Percentiles rank a stretch among this genome's conserved stretches.
Conservation (phyloP, 30 jellyfish, hydroid and myxozoan genomes). For the Cassiopea andromeda region DNA sequence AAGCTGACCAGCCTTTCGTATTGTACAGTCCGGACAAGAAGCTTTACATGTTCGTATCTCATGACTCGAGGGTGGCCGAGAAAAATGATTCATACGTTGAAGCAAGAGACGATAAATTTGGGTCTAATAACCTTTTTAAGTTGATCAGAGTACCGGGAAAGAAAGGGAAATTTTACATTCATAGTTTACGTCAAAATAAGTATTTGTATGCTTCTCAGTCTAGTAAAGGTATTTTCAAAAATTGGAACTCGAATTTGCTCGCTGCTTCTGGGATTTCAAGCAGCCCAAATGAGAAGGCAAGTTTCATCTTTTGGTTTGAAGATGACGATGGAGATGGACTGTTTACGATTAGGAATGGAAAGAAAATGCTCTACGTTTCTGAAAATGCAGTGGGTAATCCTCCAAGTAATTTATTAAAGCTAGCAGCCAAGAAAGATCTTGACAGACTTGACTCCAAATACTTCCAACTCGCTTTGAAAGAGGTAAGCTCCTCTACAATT, state of each 20-base stretch:
- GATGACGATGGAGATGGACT: constrained; percentile 29
- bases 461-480: constrained; percentile 22
- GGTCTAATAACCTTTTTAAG: constrained; percentile 11
- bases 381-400: constrained; percentile 9
- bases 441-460: constrained; percentile 14
- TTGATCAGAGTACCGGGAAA: not conserved
- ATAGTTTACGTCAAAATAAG: not conserved
- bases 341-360: constrained; percentile 1
- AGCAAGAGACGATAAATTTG: constrained; percentile 15
- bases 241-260: constrained; percentile 2
- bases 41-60: constrained; percentile 14
- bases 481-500: not conserved
- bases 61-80: constrained; percentile 17
- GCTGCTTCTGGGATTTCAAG: not conserved
- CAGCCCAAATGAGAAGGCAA: not conserved
- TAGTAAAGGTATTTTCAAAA: not conserved
- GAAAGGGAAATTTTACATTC: not conserved
- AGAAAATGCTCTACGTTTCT: constrained; percentile 2
- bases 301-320: not conserved
- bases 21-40: constrained; percentile 1
- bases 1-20: constrained; percentile 7
- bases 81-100: constrained; percentile 6
- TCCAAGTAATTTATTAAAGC: not conserved
- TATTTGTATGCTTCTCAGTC: constrained; percentile 12
- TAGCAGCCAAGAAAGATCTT: not conserved